phyloP scores from a whole-genome alignment of 2,888 invertebrate genomes.

The Macrosiphum euphorbiae region DNA sequence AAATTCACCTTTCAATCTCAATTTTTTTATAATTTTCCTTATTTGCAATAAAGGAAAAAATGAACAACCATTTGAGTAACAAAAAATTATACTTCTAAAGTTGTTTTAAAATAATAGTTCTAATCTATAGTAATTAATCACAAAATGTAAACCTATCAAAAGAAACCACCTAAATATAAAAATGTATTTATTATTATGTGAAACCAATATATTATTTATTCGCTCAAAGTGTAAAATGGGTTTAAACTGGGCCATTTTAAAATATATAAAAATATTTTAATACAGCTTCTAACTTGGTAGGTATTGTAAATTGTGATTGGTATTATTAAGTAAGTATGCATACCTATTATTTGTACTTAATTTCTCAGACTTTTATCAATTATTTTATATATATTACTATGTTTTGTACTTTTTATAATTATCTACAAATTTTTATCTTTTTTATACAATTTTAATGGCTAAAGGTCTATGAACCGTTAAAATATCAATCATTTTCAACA shows the following conservation, averaged over 20 bases:
- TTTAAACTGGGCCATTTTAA: not conserved
- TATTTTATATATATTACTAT: not conserved
- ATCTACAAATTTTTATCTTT: no score
- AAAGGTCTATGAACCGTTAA: not conserved
- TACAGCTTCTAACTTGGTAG: not conserved
- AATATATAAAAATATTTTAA: not conserved
- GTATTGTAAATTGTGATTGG: not conserved
- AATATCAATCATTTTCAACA: not conserved
- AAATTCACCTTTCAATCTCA: not conserved
- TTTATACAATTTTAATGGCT: not conserved
- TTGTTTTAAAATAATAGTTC: not conserved
- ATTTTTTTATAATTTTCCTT: not conserved
- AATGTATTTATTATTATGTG: not conserved
- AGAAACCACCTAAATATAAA: not conserved
- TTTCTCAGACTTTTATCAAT: not conserved
- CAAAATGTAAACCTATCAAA: not conserved
- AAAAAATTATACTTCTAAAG: not conserved
- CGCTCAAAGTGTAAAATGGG: not conserved
- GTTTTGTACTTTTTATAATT: not conserved
- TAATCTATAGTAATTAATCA: not conserved
- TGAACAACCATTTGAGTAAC: not conserved
- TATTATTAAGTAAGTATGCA: not conserved
- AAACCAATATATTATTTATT: not conserved
- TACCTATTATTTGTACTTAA: not conserved
- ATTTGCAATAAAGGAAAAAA: not conserved